Base-by-base conservation (phyloP, 2,113 vertebrate genomes). In the Otolemur garnettii region DNA sequence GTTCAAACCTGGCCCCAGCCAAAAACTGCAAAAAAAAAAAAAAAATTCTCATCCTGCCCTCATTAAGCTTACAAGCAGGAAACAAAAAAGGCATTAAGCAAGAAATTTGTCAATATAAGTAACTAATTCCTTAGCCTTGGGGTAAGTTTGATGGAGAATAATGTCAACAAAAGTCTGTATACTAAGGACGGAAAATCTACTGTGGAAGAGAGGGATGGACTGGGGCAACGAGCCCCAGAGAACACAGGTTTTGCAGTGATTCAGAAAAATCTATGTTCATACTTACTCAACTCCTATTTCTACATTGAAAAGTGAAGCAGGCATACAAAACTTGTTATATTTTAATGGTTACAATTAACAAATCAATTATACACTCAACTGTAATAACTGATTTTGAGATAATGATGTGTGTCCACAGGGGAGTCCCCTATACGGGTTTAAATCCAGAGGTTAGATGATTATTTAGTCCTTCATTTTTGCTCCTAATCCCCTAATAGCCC, bases 141-240 rank as follows among this genome's bases (percentile, higher is more conserved):
- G 3, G 0, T 55, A 28, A 74, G 45, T 7, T n/a, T 5, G 4
- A 21, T 11, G 28, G n/a, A 50, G 45, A 74, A n/a, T 12, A 45
- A 42, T 30, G 74, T 57, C 28, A 10, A 14, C 12, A n/a, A 4
- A 64, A 17, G 1, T 7, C 42, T 22, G 7, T 1, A 0, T n/a
- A 30, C 17, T 21, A 59, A 45, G 57, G 11, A n/a, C 22, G 13
- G 68, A 2, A 59, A 33, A 11, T 53, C 38, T 69, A 13, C 26
- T n/a, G 13, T 26, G 17, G 9, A 66, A 45, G 4, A 17, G 38
- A 24, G 6, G 53, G 6, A 14, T 14, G 30, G 38, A 4, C 1
- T 50, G 33, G 72, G 28, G 11, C 22, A 71, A 60, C 7, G n/a
- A 80, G 11, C 18, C 17, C 35, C 59, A 50, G 7, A 26, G 45